Percentiles rank a stretch among this genome's conserved stretches.
phyloP scores from a whole-genome alignment of 2,888 invertebrate genomes.

The Shargacucullia verbasci region DNA sequence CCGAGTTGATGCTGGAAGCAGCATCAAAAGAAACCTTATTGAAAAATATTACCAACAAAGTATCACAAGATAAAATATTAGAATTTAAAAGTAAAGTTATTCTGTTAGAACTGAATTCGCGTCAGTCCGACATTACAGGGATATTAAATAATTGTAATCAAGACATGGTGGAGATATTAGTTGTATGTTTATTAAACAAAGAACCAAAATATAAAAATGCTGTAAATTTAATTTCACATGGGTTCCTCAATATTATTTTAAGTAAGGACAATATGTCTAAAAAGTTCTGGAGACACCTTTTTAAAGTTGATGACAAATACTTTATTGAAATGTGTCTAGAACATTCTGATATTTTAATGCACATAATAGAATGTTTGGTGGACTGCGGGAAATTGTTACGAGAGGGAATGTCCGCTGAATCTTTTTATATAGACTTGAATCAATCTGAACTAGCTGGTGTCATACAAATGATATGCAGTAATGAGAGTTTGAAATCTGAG shows the following conservation, averaged over 20 bases:
- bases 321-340: slow-evolving; percentile 72
- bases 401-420: slow-evolving; percentile 76
- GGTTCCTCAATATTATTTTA: slow-evolving; percentile 64
- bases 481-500: slow-evolving; percentile 74
- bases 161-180: slow-evolving; percentile 69
- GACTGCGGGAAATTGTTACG: slow-evolving; percentile 77
- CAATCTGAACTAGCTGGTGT: slow-evolving; percentile 83
- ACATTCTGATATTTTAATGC: slow-evolving; percentile 69
- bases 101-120: slow-evolving; percentile 63
- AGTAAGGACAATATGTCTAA: slow-evolving; percentile 65
- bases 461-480: slow-evolving; percentile 77
- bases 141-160: slow-evolving; percentile 68
- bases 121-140: slow-evolving; percentile 60
- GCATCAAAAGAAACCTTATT: slow-evolving; percentile 79
- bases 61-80: slow-evolving; percentile 68
- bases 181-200: slow-evolving; percentile 71
- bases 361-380: slow-evolving; percentile 74
- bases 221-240: slow-evolving; percentile 61
- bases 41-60: slow-evolving; percentile 63
- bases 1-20: slow-evolving; percentile 77
- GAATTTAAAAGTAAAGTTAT: slow-evolving; percentile 74
- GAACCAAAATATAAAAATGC: slow-evolving; percentile 58
- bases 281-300: slow-evolving; percentile 75
- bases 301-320: slow-evolving; percentile 66
- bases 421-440: slow-evolving; percentile 84